phyloP scores from a whole-genome alignment of 23 tunicate genomes.

The Ciona savignyi region DNA sequence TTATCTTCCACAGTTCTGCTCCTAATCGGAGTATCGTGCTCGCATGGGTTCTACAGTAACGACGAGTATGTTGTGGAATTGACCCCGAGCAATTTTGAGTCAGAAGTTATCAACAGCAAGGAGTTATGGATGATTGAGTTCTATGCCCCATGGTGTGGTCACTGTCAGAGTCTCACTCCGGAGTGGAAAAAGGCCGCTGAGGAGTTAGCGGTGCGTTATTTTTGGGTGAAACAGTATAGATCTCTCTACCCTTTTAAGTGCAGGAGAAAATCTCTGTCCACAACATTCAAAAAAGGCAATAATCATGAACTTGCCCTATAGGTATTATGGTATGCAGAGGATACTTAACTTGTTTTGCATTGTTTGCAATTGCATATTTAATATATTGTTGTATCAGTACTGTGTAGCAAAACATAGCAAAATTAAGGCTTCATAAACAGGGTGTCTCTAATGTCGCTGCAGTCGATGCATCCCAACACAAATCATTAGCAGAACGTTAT shows the following conservation, averaged over 20 bases:
- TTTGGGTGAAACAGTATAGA: no score
- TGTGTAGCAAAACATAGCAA: no score
- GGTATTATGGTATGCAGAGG: no score
- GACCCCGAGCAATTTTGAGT: slow-evolving; percentile 60
- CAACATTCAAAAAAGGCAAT: no score
- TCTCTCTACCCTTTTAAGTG: no score
- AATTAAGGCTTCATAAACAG: slow-evolving; percentile 24
- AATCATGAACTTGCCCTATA: no score
- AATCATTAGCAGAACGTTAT: slow-evolving; percentile 32
- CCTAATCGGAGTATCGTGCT: slow-evolving; percentile 11
- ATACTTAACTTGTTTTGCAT: no score
- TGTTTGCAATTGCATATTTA: no score
- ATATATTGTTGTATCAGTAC: no score
- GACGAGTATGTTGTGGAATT: slow-evolving; percentile 84
- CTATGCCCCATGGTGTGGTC: slow-evolving; percentile 99
- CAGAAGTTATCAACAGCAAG: slow-evolving; percentile 80
- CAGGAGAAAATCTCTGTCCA: no score
- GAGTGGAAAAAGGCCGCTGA: slow-evolving; percentile 92
- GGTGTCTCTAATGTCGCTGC: slow-evolving; percentile 61
- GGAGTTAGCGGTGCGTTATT: slow-evolving; percentile 49
- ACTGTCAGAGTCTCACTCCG: slow-evolving; percentile 68
- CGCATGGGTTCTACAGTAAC: slow-evolving; percentile 45
- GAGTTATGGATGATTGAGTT: slow-evolving; percentile 97
- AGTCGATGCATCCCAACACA: slow-evolving; percentile 33
- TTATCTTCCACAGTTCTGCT: slow-evolving; percentile 26